Percentiles rank a stretch among this genome's conserved stretches.
phyloP scores from a whole-genome alignment of 2,113 vertebrate genomes.

The Prunella fulvescens region DNA sequence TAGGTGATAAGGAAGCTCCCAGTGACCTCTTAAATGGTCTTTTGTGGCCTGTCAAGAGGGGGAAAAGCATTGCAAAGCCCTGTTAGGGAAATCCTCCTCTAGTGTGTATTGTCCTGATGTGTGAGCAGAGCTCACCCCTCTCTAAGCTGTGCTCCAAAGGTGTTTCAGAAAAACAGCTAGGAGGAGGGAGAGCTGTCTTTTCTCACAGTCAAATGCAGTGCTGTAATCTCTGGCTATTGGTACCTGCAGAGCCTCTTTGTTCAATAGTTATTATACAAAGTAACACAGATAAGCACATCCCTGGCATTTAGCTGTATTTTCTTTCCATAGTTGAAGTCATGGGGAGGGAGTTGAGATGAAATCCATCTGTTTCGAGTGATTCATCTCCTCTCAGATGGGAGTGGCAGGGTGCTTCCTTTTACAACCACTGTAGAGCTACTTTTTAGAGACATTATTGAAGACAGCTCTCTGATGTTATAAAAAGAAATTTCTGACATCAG shows the following conservation, averaged over 20 bases:
- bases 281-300: neutral
- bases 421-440: neutral
- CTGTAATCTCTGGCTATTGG: neutral
- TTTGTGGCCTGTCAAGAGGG: fast-evolving
- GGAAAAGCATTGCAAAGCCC: neutral
- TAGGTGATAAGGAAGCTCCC: neutral
- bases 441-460: neutral
- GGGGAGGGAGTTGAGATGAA: slow-evolving; percentile 23
- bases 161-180: neutral
- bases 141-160: neutral
- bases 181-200: neutral
- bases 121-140: neutral
- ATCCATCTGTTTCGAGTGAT: slow-evolving; percentile 38
- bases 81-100: neutral
- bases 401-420: slow-evolving; percentile 27
- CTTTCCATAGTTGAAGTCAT: neutral
- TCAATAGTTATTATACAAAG: neutral
- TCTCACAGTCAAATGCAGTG: neutral
- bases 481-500: neutral
- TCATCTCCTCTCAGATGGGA: slow-evolving; percentile 36
- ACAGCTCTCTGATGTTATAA: neutral
- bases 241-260: neutral
- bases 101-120: neutral
- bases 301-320: slow-evolving; percentile 24
- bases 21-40: neutral